These are phyloP conservation scores for Heteromyza rotundicornis DNA, from an alignment of 2,888 invertebrate species.

Conservation along the genomic window DNA sequence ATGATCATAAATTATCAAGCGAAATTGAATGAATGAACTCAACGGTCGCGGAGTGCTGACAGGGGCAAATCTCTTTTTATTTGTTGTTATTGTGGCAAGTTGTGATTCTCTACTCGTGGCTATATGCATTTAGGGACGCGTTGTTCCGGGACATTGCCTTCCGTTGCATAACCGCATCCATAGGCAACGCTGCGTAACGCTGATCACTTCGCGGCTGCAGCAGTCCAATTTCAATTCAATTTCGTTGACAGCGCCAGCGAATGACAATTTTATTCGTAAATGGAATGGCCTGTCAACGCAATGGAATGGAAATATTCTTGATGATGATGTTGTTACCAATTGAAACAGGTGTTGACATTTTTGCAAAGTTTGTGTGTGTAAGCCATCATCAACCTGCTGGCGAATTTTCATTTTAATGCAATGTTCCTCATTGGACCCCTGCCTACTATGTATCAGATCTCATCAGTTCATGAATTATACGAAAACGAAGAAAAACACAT, in stretches of 20 bases:
- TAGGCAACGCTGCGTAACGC: not conserved
- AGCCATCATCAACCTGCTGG: not conserved
- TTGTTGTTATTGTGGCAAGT: not conserved
- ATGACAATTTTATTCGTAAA: not conserved
- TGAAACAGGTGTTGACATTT: not conserved
- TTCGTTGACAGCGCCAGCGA: not conserved
- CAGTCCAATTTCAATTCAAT: not conserved
- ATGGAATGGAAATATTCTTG: not conserved
- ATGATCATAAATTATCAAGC: conserved; percentile 1
- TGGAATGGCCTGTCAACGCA: not conserved
- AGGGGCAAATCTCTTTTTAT: not conserved
- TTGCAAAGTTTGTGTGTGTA: not conserved
- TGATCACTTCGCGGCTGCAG: too few species aligned
- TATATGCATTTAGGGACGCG: not conserved
- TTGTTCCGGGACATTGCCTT: conserved; percentile 12
- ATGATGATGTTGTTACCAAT: not conserved
- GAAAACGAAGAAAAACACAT: too few species aligned
- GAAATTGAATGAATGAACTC: too few species aligned
- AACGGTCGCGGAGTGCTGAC: conserved; percentile 2
- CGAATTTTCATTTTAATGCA: not conserved
- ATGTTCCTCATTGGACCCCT: not conserved
- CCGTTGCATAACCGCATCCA: not conserved
- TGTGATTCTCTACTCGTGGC: too few species aligned
- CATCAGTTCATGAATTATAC: too few species aligned
- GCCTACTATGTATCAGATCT: too few species aligned